Conservation (phyloP, 2,797 vertebrate genomes). For the Chaetophractus vellerosus region DNA sequence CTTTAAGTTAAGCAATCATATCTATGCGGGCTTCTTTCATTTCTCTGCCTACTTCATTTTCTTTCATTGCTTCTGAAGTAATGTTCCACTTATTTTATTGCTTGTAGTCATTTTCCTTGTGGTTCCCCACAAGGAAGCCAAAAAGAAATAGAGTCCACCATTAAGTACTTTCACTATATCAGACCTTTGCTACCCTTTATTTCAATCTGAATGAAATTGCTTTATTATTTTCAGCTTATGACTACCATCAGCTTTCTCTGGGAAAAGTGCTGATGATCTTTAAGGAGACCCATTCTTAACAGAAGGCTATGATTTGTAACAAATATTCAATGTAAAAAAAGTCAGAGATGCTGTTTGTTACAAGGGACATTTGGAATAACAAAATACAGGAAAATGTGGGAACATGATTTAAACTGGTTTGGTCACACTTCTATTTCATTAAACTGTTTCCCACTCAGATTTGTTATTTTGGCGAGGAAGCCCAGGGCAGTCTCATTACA, state of each 20-base stretch:
- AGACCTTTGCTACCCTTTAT: background rate
- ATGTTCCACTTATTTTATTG: background rate
- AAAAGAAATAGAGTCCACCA: background rate
- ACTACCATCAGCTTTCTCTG: constrained; percentile 9
- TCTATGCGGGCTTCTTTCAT: constrained; percentile 20
- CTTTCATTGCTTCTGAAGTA: constrained; percentile 21
- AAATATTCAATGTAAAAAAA: background rate
- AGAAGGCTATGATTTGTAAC: background rate
- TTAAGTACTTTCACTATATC: background rate
- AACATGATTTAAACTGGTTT: background rate
- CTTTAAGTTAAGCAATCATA: constrained; percentile 17
- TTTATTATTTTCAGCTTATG: constrained; percentile 37
- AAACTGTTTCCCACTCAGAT: background rate
- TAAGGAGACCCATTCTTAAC: constrained; percentile 2
- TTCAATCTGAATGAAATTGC: constrained; percentile 23
- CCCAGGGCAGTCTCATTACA: background rate
- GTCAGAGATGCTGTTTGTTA: background rate
- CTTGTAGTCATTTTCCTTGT: background rate
- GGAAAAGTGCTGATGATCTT: background rate
- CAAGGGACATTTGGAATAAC: background rate
- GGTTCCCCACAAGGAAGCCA: background rate
- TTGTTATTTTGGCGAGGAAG: background rate
- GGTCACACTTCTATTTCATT: background rate
- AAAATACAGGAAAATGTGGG: background rate
- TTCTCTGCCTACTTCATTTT: background rate